phyloP scores from a whole-genome alignment of 2,888 invertebrate genomes.

The Stictocephala bisonia region DNA sequence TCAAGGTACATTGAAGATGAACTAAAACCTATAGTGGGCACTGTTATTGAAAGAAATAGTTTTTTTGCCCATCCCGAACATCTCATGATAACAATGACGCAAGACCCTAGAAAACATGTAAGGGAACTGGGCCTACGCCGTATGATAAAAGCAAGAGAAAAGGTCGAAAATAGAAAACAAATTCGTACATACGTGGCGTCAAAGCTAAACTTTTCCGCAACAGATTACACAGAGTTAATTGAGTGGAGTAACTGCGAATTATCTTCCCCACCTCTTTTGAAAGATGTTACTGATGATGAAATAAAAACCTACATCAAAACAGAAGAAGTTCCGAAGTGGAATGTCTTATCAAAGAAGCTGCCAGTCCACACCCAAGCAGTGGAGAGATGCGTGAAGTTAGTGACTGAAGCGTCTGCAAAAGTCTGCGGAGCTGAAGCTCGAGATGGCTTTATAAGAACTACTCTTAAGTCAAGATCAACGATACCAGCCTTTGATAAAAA shows the following conservation, averaged over 20 bases:
- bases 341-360: conserved; percentile 11
- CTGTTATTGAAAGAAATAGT: conserved; percentile 5
- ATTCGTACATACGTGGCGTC: conserved; percentile 13
- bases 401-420: conserved; percentile 63
- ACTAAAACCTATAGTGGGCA: conserved; percentile 1
- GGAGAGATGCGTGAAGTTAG: conserved; percentile 62
- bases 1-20: conserved; percentile 31
- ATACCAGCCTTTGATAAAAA: conserved; percentile 28
- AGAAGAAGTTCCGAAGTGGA: conserved; percentile 13
- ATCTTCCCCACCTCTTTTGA: conserved; percentile 15
- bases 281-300: conserved; percentile 26
- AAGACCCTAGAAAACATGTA: conserved; percentile 12
- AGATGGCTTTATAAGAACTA: conserved; percentile 19
- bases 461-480: conserved; percentile 15
- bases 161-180: conserved; percentile 6
- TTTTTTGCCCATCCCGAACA: conserved; percentile 30
- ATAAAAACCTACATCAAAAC: conserved; percentile 23
- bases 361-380: conserved; percentile 27
- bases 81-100: conserved; percentile 29
- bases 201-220: conserved; percentile 28
- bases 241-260: conserved; percentile 3
- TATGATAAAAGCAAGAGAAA: conserved; percentile 26
- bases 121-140: conserved; percentile 5
- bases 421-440: conserved; percentile 21
- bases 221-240: conserved; percentile 28